phyloP scores from a whole-genome alignment of 1,140 invertebrate genomes.

The Chionoecetes opilio region DNA sequence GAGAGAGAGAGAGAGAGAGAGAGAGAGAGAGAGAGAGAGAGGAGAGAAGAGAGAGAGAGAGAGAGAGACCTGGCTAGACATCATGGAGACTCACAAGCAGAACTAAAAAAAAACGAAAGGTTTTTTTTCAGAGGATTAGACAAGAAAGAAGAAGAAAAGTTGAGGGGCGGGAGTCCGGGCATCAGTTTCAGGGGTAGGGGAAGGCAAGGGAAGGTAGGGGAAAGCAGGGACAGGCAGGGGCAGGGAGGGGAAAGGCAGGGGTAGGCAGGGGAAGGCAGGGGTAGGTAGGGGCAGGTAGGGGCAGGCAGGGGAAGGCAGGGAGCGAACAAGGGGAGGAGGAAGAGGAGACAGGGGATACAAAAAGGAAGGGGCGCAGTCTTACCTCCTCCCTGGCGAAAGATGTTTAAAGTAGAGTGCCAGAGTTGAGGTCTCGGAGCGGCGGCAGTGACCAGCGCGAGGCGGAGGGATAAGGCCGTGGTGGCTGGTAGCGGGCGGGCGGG shows the following conservation, averaged over 20 bases:
- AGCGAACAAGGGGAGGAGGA: not conserved
- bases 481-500: conserved; percentile 46
- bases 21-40: conserved; percentile 57
- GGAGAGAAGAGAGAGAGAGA: conserved; percentile 66
- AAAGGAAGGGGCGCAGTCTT: conserved; percentile 43
- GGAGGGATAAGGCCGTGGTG: conserved; percentile 28
- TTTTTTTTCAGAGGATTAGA: not conserved
- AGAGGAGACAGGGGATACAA: not conserved
- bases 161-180: conserved; percentile 44
- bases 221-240: too few species aligned
- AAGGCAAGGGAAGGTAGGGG: not conserved
- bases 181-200: conserved; percentile 40
- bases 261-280: not conserved
- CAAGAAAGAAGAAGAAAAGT: not conserved
- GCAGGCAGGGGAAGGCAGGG: not conserved
- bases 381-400: conserved; percentile 70
- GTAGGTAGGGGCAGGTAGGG: conserved; percentile 23
- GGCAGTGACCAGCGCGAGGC: conserved; percentile 62
- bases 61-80: conserved; percentile 45
- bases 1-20: conserved; percentile 41
- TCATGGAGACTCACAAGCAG: not conserved
- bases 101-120: conserved; percentile 22
- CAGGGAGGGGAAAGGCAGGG: not conserved
- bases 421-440: conserved; percentile 56
- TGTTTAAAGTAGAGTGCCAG: conserved; percentile 77